phyloP scores from a whole-genome alignment of 2,888 invertebrate genomes.

The Hanleya hanleyi region DNA sequence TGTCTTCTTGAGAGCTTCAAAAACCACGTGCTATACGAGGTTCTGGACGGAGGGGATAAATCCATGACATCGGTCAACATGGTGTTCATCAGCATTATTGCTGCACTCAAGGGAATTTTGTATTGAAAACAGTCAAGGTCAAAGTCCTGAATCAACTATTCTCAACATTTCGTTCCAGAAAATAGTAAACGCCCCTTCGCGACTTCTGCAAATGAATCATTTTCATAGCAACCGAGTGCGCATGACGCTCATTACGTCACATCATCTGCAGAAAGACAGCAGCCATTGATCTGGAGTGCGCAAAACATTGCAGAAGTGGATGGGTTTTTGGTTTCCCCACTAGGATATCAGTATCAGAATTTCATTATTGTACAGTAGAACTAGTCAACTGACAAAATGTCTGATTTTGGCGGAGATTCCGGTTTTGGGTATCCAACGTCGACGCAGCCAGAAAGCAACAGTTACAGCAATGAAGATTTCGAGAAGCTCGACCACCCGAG shows the following conservation, averaged over 20 bases:
- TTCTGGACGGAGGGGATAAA: too few species aligned
- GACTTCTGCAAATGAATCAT: neutral
- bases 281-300: slow-evolving; percentile 4
- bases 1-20: too few species aligned
- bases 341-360: neutral
- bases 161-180: too few species aligned
- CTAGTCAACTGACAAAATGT: neutral
- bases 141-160: too few species aligned
- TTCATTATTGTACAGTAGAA: neutral
- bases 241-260: slow-evolving; percentile 5
- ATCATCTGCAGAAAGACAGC: neutral
- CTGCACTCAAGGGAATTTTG: too few species aligned
- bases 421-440: neutral
- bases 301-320: neutral
- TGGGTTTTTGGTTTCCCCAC: neutral
- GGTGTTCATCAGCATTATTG: too few species aligned
- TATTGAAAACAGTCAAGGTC: too few species aligned
- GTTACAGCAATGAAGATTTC: slow-evolving; percentile 41
- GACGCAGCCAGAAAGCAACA: slow-evolving; percentile 40
- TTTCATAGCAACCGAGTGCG: slow-evolving; percentile 3
- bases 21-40: too few species aligned
- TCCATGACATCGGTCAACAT: too few species aligned
- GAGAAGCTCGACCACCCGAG: slow-evolving; percentile 41
- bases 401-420: neutral
- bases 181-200: too few species aligned